Evolutionary conservation across 2,888 invertebrate species (phyloP), one percentile per base, ranked within the genome.

Genomic region (Eupelmus urozonus): DNA sequence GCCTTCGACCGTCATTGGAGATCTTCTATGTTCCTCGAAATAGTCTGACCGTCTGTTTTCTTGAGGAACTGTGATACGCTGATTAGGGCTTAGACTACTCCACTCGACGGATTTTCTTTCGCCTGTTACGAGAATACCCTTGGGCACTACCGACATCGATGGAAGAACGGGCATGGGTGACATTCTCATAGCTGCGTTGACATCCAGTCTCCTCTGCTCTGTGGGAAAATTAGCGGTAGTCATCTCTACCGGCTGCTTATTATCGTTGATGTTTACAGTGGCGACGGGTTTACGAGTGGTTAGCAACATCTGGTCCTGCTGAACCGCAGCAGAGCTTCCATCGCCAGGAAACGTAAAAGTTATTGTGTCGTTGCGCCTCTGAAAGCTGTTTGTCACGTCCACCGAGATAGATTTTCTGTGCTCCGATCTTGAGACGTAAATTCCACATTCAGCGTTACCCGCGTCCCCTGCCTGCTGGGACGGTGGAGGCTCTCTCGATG

Each of bases 41-140:
- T 88, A 88, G 83, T 89, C 89, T 4, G 89, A 89, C 42, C 89
- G 83, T 78, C 88, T 83, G 63, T 87, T 87, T 79, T 89, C 89
- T 81, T 87, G 86, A 2, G 87, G 79, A 16, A 86, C 83, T 7
- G 82, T 80, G 0, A 82, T 79, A 71, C 89, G 85, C 71, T 88
- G 88, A 86, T 88, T 88, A 27, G 88, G 88, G 76, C 86, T 89
- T 13, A 88, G 81, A 71, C 85, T 88, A 18, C 87, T 86, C 84
- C 86, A 85, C 81, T 88, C 88, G 66, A 87, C 87, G 7, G 86
- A 81, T 76, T 89, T 89, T 72, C 88, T 84, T 3, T 88, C 88
- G 0, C 83, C 72, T 0, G 72, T 82, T 18, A 86, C 81, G 0
- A 80, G 53, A 25, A 78, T 76, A 16, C 73, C 62, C 20, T 80